Conservation (phyloP, 2,113 vertebrate species). For the Limnothrissa miodon region DNA sequence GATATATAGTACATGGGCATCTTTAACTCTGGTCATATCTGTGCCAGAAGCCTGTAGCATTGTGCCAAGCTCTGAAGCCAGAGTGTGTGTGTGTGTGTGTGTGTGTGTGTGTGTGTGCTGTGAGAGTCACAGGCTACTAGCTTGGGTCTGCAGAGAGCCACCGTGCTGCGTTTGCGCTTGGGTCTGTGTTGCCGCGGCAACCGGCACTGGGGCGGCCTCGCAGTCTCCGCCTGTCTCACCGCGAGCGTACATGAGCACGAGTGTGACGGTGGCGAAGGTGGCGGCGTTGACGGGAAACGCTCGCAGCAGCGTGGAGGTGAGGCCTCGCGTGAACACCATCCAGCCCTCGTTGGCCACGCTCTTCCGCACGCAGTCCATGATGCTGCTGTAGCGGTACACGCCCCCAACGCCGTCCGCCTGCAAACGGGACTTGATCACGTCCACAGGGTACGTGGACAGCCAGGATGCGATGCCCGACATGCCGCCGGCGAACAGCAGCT, state of each 20-base stretch:
- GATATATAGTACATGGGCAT: not conserved
- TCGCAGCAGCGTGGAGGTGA: slow-evolving; percentile 90
- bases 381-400: slow-evolving; percentile 77
- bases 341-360: slow-evolving; percentile 86
- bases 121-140: slow-evolving; percentile 77
- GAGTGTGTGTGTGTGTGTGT: not conserved
- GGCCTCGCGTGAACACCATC: slow-evolving; percentile 88
- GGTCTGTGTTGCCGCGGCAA: slow-evolving; percentile 59
- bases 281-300: slow-evolving; percentile 95
- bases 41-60: no score
- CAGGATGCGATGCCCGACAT: slow-evolving; percentile 91
- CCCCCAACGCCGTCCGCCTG: slow-evolving; percentile 91
- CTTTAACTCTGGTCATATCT: not conserved
- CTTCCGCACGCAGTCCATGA: slow-evolving; percentile 85
- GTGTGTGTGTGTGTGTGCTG: not conserved
- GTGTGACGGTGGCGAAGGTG: slow-evolving; percentile 91
- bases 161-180: not conserved
- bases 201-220: slow-evolving; percentile 58
- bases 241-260: slow-evolving; percentile 84
- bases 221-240: slow-evolving; percentile 65
- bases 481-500: slow-evolving; percentile 90
- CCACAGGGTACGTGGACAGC: slow-evolving; percentile 91
- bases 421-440: slow-evolving; percentile 94
- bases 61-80: no score
- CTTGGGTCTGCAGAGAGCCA: slow-evolving; percentile 51